These are phyloP conservation scores for Podarcis muralis DNA, from an alignment of 2,113 vertebrate species.

Conservation along the genomic window DNA sequence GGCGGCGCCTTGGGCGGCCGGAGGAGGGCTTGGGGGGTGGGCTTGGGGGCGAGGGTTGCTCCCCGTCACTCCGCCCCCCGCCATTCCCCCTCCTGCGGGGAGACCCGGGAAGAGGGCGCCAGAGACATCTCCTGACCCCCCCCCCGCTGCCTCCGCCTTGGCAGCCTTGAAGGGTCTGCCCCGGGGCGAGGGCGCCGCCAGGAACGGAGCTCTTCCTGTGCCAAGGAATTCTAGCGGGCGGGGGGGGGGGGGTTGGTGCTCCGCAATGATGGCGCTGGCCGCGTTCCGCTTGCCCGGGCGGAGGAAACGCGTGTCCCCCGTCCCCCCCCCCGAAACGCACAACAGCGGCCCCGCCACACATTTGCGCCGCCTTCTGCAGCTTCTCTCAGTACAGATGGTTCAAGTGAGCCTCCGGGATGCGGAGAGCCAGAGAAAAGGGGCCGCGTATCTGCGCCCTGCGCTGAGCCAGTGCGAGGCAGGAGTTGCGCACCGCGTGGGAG, in stretches of 20 bases:
- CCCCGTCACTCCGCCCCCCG: background rate
- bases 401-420: background rate
- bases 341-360: too few species aligned
- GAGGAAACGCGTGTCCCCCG: background rate
- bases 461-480: background rate
- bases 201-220: too few species aligned
- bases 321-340: background rate
- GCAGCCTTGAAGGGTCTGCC: too few species aligned
- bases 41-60: fast-evolving
- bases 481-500: background rate
- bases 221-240: background rate
- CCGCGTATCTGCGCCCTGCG: background rate
- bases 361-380: background rate
- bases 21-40: too few species aligned
- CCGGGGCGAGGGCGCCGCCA: too few species aligned
- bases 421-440: background rate
- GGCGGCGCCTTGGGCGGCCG: too few species aligned
- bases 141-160: too few species aligned
- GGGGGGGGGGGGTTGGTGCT: too few species aligned
- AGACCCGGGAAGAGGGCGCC: too few species aligned
- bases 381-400: background rate
- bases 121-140: too few species aligned
- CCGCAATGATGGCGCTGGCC: too few species aligned
- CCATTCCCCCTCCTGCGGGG: background rate
- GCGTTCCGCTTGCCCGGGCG: background rate